These are phyloP conservation scores for Ophioninae sp. DNA, from an alignment of 2,888 invertebrate species.

Conservation along the genomic window DNA sequence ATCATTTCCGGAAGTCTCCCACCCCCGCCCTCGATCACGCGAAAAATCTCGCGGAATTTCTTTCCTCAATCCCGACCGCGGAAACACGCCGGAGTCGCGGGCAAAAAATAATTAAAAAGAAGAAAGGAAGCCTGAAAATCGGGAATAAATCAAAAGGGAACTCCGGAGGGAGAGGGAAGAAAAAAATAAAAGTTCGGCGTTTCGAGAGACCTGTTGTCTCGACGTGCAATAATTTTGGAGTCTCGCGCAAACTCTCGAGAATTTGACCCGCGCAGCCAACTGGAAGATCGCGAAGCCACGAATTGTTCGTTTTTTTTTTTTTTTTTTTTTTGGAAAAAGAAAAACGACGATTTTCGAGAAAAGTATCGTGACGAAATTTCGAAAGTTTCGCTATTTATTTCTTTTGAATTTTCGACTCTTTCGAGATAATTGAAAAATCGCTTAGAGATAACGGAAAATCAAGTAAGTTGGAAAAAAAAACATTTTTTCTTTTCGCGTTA, in stretches of 20 bases:
- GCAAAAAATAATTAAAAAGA: conserved; percentile 21
- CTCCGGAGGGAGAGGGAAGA: conserved; percentile 14
- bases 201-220: conserved; percentile 51
- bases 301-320: conserved; percentile 18
- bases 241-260: not conserved
- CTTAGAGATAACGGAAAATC: not conserved
- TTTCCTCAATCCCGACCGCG: too few species aligned
- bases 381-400: too few species aligned
- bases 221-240: not conserved
- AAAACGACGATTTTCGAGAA: too few species aligned
- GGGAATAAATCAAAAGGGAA: not conserved
- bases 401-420: too few species aligned
- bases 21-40: not conserved
- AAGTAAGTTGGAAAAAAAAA: conserved; percentile 10
- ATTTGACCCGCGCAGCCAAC: conserved; percentile 25
- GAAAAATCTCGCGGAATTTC: not conserved
- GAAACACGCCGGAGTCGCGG: not conserved
- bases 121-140: not conserved
- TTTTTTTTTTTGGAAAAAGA: too few species aligned
- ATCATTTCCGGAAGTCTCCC: not conserved
- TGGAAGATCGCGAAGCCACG: conserved; percentile 41
- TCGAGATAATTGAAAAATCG: not conserved
- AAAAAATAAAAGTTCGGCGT: not conserved
- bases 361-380: too few species aligned
- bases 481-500: conserved; percentile 22